Evolutionary conservation across 1,140 invertebrate genomes (phyloP).

Genomic region (Chironomus tepperi): DNA sequence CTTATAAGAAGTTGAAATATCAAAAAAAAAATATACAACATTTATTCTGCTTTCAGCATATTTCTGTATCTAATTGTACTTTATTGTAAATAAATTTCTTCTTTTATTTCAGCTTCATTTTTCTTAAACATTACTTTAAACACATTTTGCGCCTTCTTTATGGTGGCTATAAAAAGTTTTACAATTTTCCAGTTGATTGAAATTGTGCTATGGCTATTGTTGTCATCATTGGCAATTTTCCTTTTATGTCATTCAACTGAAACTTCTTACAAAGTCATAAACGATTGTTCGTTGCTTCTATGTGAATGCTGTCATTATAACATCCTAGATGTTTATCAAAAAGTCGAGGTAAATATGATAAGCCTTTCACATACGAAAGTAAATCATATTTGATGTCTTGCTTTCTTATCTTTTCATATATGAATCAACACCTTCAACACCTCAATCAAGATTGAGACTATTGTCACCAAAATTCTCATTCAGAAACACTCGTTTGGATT

Average conservation of each 20-base stretch:
- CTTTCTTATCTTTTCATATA: too few relatives aligned
- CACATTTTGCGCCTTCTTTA: background rate
- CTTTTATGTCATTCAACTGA: background rate
- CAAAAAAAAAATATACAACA: too few relatives aligned
- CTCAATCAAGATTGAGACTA: conserved; percentile 3
- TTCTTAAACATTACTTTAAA: conserved; percentile 15
- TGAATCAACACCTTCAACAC: background rate
- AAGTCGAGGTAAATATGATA: background rate
- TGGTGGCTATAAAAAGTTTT: background rate
- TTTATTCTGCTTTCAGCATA: too few relatives aligned
- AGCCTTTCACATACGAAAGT: too few relatives aligned
- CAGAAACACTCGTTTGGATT: background rate
- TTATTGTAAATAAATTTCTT: background rate
- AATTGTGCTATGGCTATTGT: background rate
- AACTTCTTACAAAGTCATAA: background rate
- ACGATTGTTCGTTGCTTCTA: background rate
- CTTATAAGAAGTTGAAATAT: too few relatives aligned
- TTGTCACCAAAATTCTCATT: background rate
- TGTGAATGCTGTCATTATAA: background rate
- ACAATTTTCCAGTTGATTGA: conserved; percentile 17
- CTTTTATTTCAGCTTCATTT: background rate
- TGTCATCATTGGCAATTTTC: background rate
- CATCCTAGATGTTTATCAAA: background rate
- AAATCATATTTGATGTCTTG: too few relatives aligned
- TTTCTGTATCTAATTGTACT: too few relatives aligned